phyloP scores from a whole-genome alignment of 2,797 vertebrate species.

The Periophthalmus magnuspinnatus region DNA sequence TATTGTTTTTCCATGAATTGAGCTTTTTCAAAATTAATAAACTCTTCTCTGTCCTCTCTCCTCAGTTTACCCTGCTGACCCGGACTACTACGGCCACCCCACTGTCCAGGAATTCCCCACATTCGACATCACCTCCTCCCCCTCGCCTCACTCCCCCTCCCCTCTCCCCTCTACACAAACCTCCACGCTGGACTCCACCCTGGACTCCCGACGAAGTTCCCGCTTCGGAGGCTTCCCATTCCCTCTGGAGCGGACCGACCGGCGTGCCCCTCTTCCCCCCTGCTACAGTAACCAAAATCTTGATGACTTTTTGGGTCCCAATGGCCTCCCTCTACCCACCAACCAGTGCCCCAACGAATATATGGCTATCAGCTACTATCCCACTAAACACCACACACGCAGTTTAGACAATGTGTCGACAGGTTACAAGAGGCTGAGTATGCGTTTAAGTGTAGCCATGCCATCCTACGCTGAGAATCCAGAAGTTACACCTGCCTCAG shows the following conservation, averaged over 20 bases:
- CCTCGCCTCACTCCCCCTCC: slow-evolving; percentile 79
- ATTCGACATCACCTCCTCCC: slow-evolving; percentile 85
- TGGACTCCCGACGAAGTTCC: slow-evolving; percentile 77
- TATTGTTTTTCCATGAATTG: not conserved
- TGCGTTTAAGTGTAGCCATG: slow-evolving; percentile 90
- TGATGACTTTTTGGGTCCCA: slow-evolving; percentile 88
- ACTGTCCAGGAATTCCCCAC: slow-evolving; percentile 84
- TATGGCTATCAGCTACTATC: slow-evolving; percentile 95
- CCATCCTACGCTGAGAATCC: slow-evolving; percentile 87
- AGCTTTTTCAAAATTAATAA: not conserved
- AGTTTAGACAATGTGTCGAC: slow-evolving; percentile 77
- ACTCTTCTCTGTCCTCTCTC: slow-evolving; percentile 8
- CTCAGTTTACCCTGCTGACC: slow-evolving; percentile 81
- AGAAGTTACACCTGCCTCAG: slow-evolving; percentile 32
- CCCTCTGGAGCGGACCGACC: slow-evolving; percentile 88
- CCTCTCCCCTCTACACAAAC: slow-evolving; percentile 80
- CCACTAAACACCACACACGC: slow-evolving; percentile 78
- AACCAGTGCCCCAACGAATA: slow-evolving; percentile 91
- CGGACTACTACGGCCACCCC: slow-evolving; percentile 80
- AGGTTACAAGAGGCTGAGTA: slow-evolving; percentile 87
- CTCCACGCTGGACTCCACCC: slow-evolving; percentile 43
- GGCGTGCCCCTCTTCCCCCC: slow-evolving; percentile 89
- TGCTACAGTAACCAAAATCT: slow-evolving; percentile 96
- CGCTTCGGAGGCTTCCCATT: slow-evolving; percentile 95
- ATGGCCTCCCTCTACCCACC: slow-evolving; percentile 76